These are phyloP conservation scores for Stichopus chloronotus DNA, from an alignment of 35 echinoderm and acorn worm genomes.

Conservation along the genomic window DNA sequence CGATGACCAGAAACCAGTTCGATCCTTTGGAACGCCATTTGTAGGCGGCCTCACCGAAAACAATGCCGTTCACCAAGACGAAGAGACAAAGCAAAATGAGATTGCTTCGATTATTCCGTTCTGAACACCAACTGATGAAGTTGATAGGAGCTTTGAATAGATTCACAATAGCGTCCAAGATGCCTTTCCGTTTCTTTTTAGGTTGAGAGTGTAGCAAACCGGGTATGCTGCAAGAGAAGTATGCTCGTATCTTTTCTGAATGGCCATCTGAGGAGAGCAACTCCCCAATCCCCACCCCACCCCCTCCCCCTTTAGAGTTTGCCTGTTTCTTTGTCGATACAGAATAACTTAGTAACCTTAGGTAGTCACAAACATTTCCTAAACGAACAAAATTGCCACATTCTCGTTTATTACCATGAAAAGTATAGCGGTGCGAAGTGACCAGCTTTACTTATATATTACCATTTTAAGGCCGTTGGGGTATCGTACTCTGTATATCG, in stretches of 20 bases:
- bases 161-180: neutral
- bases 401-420: no score
- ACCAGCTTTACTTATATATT: no score
- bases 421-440: no score
- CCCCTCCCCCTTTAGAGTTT: no score
- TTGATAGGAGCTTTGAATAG: neutral
- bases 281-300: neutral
- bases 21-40: slow-evolving; percentile 13
- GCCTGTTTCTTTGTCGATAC: no score
- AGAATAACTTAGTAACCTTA: no score
- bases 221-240: neutral
- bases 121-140: neutral
- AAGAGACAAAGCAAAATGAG: neutral
- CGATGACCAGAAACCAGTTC: slow-evolving; percentile 45
- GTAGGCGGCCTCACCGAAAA: slow-evolving; percentile 25
- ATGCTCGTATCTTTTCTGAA: neutral
- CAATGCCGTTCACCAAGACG: neutral
- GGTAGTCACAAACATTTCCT: no score
- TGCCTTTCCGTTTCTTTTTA: neutral
- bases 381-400: no score
- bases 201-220: neutral
- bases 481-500: no score
- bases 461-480: no score
- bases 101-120: slow-evolving; percentile 19
- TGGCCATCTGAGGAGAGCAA: neutral